Base-by-base conservation (phyloP, 2,113 vertebrate species). In the Sylvia atricapilla region DNA sequence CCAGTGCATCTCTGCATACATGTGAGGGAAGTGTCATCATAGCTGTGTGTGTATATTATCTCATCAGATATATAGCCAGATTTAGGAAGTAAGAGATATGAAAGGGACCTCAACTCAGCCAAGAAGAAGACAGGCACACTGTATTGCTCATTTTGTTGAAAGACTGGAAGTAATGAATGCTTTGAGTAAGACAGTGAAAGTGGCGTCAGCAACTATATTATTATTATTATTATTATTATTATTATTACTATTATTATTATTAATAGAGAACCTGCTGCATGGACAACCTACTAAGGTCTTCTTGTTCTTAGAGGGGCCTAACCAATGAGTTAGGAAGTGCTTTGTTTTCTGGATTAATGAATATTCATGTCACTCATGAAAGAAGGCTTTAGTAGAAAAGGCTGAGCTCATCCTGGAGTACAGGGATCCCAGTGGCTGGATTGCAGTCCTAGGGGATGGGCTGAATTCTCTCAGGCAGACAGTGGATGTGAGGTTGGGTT, bases 351-450 rank as follows among this genome's bases (percentile, higher is more conserved):
- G 44, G 13, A 82, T 59, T 75, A 87, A 17, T 80, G 27, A 62
- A 46, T 84, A 56, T 73, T 72, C 66, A 52, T 69, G 25, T 74
- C 59, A 55, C 21, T 27, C 74, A 33, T n/a, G 11, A 86, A 67
- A 91, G 75, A 52, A 7, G 3, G 47, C 49, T 52, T 60, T 14
- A 77, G 22, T n/a, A 84, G 50, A 79, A 92, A 77, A 70, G 55
- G 13, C 33, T 77, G 68, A 86, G n/a, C 43, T 86, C 59, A 66
- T 66, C 23, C 43, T 67, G 28, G 28, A 53, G 37, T 17, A 43
- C 5, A 27, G 1, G 0, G 17, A 24, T 41, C n/a, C 17, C 59
- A 3, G 0, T 37, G 55, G 15, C 6, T n/a, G 23, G n/a, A 41
- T 50, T 2, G 1, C 33, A 33, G 41, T 90, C 39, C 28, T 74